Evolutionary conservation across 2,888 invertebrate species (phyloP).

Genomic region (Macrophya alboannulata): DNA sequence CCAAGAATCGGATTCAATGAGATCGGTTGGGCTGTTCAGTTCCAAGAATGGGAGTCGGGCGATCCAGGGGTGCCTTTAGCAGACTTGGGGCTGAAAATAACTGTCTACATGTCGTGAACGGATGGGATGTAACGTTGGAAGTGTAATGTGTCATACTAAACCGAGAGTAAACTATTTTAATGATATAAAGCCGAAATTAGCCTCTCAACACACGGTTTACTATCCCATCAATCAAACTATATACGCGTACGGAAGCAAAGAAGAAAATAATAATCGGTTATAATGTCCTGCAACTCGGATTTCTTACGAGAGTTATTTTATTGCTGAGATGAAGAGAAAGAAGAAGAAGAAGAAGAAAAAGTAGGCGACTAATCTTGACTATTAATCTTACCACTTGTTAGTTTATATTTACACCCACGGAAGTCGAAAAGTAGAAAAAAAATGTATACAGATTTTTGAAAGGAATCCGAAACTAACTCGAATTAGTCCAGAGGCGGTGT

Average conservation of each 20-base stretch:
- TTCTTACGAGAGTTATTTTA: neutral
- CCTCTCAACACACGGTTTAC: neutral
- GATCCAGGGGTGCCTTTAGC: neutral
- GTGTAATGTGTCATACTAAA: neutral
- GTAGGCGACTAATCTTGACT: neutral
- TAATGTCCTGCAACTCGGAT: neutral
- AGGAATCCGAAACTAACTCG: neutral
- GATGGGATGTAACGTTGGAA: neutral
- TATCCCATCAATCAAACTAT: neutral
- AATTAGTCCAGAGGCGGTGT: neutral
- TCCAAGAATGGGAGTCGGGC: neutral
- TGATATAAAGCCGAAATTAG: slow-evolving; percentile 1
- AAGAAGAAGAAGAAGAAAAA: neutral
- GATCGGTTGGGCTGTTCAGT: too few relatives aligned
- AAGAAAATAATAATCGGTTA: neutral
- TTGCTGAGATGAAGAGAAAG: neutral
- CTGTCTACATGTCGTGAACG: neutral
- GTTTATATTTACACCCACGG: neutral
- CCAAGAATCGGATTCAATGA: too few relatives aligned
- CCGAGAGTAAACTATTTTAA: neutral
- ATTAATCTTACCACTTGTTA: neutral
- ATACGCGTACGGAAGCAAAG: neutral
- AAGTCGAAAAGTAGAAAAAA: neutral
- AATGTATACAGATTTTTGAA: neutral
- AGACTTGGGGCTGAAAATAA: slow-evolving; percentile 30